Evolutionary conservation across 2,113 vertebrate species (phyloP), one percentile per base, ranked within the genome.

Genomic region (Hypocryptadius cinnamomeus): DNA sequence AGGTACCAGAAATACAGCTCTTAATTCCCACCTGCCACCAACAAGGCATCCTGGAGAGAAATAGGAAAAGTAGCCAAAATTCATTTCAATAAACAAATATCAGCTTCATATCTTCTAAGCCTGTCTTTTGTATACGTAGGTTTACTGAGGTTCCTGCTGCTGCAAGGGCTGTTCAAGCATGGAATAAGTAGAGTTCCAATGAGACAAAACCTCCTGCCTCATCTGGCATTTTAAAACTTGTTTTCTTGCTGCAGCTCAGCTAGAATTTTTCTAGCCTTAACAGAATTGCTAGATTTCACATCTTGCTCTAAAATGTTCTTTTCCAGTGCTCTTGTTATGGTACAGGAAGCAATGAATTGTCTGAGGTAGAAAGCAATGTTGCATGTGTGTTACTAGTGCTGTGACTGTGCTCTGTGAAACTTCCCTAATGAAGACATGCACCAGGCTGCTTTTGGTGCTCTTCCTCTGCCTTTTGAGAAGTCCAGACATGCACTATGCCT

Each of bases 181-280:
- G 83, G 97, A 97, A 92, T 96, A 97, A 98, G 94, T 70, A 77
- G 92, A 93, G 95, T 85, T 97, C 94, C 97, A 95, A 97, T 76
- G 90, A 97, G 97, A 97, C 72, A 70, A 97, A 97, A 93, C 96
- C 96, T 97, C 96, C 97, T 97, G 97, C 96, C 96, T 98, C 95
- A 77, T 96, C 96, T 96, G 97, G 97, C 96, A 96, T 97, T 97
- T 97, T 97, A 97, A 97, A 98, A 96, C 96, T 95, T 96, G 94
- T 94, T 97, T 97, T 96, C 96, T 96, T 94, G 90, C 94, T 93
- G 89, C 94, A 95, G 91, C 95, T 97, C 97, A 96, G 96, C 59
- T 88, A 97, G 97, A 90, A 93, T 96, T 97, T 95, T 96, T 96
- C 94, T 94, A 92, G 68, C 93, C 91, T 96, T 95, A 89, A 89